Evolutionary conservation across 2,888 invertebrate genomes (phyloP), one percentile per base, ranked within the genome.

Genomic region (Nasonovia ribisnigri): DNA sequence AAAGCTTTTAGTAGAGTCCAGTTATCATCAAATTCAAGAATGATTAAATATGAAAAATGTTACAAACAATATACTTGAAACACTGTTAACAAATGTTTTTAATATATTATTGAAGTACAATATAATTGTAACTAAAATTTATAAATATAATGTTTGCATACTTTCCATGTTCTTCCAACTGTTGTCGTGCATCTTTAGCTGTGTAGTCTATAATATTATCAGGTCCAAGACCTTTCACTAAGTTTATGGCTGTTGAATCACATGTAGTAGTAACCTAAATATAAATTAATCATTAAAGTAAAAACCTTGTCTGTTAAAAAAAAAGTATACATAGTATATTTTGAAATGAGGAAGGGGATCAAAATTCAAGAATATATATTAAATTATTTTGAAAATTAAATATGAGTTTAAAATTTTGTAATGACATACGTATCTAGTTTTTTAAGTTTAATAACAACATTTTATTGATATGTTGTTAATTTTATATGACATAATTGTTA

Each of bases 171-270:
- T 90, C 67, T 93, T 94, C 88, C 60, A 94, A 94, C 60, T 90
- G 54, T 48, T 94, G 87, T 92, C 51, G 57, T 57, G 90, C 94
- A 91, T 94, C 91, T 60, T 94, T 84, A 42, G n/a, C 57, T n/a
- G 96, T 97, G 95, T 99, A 98, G 96, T 99, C 98, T 94, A 98
- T 96, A 57, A 97, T 97, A 94, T 96, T 95, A 95, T 97, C 97
- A 11, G 97, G 97, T 77, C 98, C 98, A 88, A 98, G 96, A 94
- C 96, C 96, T 94, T 96, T 95, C 42, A 98, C 97, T 91, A 97
- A 95, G 93, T 96, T 96, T 43, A 97, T 95, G 84, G 98, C 97
- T 96, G 98, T 97, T 86, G 96, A 96, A 92, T 97, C 97, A 95
- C 98, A 98, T 0, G 98, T 98, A 26, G 97, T 97, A 86, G 97